These are phyloP conservation scores for Aspidapion aeneum DNA, from an alignment of 2,888 invertebrate genomes.

Conservation along the genomic window DNA sequence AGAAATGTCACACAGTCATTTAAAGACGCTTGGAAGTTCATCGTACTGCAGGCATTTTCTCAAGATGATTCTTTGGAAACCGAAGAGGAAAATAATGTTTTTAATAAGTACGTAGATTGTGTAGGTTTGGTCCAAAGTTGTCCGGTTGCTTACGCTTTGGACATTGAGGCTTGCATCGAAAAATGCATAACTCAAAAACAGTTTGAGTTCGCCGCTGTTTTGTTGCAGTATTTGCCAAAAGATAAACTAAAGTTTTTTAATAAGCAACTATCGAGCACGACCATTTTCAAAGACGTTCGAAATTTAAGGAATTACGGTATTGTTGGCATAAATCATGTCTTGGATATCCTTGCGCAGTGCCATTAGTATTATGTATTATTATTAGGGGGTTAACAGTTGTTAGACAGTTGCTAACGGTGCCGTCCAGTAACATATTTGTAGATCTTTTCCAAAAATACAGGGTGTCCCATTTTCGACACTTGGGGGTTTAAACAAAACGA, in stretches of 20 bases:
- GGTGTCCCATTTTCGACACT: too few species aligned
- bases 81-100: neutral
- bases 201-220: conserved; percentile 33
- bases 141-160: conserved; percentile 38
- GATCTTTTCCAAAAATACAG: too few species aligned
- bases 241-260: conserved; percentile 22
- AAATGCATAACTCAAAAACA: conserved; percentile 31
- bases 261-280: conserved; percentile 3
- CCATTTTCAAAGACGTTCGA: conserved; percentile 28
- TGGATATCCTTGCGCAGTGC: conserved; percentile 8
- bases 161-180: conserved; percentile 34
- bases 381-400: neutral
- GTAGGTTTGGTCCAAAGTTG: conserved; percentile 31
- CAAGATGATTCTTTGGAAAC: neutral
- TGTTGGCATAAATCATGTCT: conserved; percentile 33
- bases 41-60: conserved; percentile 14
- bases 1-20: conserved; percentile 35
- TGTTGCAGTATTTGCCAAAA: conserved; percentile 35
- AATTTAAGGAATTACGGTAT: conserved; percentile 33
- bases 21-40: conserved; percentile 39
- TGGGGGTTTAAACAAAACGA: conserved; percentile 16
- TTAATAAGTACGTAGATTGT: neutral
- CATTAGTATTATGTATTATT: neutral
- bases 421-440: too few species aligned
- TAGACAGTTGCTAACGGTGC: too few species aligned